Conservation (phyloP, 2,797 vertebrate genomes). For the Falco columbarius region DNA sequence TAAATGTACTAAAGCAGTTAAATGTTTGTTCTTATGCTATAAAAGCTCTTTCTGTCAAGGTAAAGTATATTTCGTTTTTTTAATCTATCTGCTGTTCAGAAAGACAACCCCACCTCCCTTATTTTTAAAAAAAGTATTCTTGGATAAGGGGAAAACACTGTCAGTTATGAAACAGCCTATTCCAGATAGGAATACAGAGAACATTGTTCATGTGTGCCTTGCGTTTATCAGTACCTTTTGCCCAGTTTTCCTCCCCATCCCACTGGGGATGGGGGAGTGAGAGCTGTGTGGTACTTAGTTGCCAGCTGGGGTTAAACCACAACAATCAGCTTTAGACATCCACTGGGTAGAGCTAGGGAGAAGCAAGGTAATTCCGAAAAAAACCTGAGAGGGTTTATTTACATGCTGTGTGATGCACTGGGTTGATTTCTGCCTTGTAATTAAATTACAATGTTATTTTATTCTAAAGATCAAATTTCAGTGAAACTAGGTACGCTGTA, state of each 20-base stretch:
- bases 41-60: neutral
- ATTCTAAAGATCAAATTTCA: neutral
- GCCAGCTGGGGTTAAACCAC: too few relatives aligned
- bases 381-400: neutral
- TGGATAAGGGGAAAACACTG: neutral
- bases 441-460: neutral
- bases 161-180: neutral
- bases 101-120: neutral
- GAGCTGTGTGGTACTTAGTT: too few relatives aligned
- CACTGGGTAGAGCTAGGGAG: neutral
- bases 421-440: neutral
- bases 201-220: neutral
- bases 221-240: neutral
- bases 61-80: neutral
- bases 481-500: neutral
- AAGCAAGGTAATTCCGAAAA: neutral
- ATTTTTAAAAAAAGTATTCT: neutral
- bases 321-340: neutral
- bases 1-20: neutral
- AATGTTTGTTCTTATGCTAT: neutral
- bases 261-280: too few relatives aligned
- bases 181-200: neutral
- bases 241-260: too few relatives aligned
- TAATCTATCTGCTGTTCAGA: neutral
- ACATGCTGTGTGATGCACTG: neutral